Evolutionary conservation across 1,140 invertebrate genomes (phyloP), one percentile per base, ranked within the genome.

Genomic region (Oppia nitens): DNA sequence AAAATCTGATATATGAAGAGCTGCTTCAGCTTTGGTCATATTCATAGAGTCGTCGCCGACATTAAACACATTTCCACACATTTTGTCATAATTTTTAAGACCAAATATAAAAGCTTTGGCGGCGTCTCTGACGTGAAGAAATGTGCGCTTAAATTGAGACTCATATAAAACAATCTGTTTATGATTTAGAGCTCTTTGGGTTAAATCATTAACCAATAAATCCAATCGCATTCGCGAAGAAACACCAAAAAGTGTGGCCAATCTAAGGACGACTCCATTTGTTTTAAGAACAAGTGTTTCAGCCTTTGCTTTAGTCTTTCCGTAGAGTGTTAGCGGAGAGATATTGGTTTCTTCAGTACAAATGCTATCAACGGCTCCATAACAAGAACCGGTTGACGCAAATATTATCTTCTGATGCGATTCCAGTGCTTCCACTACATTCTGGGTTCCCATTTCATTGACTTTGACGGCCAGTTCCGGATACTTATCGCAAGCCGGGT

Each of bases 321-420:
- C 67, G 47, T 68, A 68, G 1, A 67, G 55, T 27, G 66, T 68
- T 0, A 68, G 55, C 1, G 67, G 67, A 27, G 48, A 60, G 14
- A 68, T 62, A 12, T 54, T 55, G 0, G 62, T 66, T n/a, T 64
- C 64, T 62, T 68, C 67, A 2, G 63, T 60, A 32, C 67, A 68
- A 20, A 64, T 45, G 21, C 61, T 62, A 6, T 62, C 32, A 1
- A 68, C 45, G n/a, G 66, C 64, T 6, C 66, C 67, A 56, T 68
- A 68, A 32, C 67, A 68, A 1, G 65, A 66, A 6, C 66, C 67
- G 11, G 67, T 68, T 3, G 63, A 67, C 2, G 67, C 64, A 54
- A 65, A 68, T n/a, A 68, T 56, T 20, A 68, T 26, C 20, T 66
- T 64, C 47, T 68, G 66, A 54, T 64, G 32, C 0, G 55, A 28